Evolutionary conservation across 2,113 vertebrate species (phyloP).

Genomic region (Clupea harengus): DNA sequence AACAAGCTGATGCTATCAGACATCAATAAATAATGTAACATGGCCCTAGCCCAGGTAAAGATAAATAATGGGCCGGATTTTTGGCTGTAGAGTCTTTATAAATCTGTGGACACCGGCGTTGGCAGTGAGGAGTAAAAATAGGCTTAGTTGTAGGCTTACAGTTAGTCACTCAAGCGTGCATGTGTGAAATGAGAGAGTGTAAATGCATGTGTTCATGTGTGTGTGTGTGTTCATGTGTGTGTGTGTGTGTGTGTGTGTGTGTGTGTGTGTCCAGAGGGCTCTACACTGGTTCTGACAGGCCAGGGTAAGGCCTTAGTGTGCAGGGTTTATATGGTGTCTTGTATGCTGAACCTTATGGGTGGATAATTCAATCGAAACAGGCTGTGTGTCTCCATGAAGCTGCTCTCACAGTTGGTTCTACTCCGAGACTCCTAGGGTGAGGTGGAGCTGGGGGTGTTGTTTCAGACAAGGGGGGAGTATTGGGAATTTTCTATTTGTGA

Average conservation of each 20-base stretch:
- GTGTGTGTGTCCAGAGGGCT: not conserved
- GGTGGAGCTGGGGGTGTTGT: not conserved
- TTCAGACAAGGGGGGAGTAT: not conserved
- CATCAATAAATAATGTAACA: not conserved
- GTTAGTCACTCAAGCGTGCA: not conserved
- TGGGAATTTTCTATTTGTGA: no score
- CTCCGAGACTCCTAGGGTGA: not conserved
- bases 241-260: not conserved
- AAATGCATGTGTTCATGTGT: not conserved
- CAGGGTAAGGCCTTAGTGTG: not conserved
- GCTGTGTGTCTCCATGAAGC: not conserved
- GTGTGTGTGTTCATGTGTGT: not conserved
- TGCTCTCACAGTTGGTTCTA: not conserved
- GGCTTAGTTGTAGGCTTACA: not conserved
- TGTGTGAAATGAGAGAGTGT: not conserved
- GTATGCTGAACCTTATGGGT: not conserved
- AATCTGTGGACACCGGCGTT: not conserved
- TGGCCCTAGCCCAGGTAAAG: not conserved
- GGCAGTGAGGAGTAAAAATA: constrained; percentile 10
- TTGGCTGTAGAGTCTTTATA: not conserved
- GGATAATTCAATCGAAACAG: not conserved
- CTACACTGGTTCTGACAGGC: not conserved
- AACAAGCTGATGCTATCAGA: not conserved
- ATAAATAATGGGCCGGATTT: not conserved
- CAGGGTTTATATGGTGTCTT: not conserved